Evolutionary conservation across 2,113 vertebrate species (phyloP).

Genomic region (Stomatorhinus ivindoensis): DNA sequence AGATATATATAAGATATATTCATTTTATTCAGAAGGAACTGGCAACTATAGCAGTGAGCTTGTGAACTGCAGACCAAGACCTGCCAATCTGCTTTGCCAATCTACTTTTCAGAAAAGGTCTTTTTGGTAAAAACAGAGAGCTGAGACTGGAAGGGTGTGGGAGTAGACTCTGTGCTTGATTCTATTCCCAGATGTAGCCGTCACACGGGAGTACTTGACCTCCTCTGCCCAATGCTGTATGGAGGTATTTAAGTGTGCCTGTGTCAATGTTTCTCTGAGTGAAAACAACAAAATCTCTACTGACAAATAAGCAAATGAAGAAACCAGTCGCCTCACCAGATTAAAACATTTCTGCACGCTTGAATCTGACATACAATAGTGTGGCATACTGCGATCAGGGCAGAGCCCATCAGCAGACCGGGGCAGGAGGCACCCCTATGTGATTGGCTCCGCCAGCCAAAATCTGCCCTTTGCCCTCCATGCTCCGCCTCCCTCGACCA

Average conservation of each 20-base stretch:
- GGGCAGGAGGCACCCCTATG: neutral
- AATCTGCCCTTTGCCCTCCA: neutral
- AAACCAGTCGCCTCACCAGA: neutral
- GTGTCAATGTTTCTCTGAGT: neutral
- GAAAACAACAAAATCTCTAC: neutral
- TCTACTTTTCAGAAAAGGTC: neutral
- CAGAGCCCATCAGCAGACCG: neutral
- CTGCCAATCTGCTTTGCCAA: constrained; percentile 2
- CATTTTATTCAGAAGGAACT: neutral
- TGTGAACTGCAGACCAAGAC: neutral
- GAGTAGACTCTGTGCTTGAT: neutral
- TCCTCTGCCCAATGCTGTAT: neutral
- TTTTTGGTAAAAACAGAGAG: neutral
- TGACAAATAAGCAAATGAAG: neutral
- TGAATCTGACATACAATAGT: neutral
- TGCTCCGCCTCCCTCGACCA: neutral
- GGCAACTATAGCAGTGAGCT: neutral
- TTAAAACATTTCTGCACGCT: neutral
- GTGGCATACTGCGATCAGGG: neutral
- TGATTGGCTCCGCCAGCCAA: neutral
- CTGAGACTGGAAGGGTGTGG: neutral
- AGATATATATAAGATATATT: neutral
- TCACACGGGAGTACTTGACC: too few relatives aligned
- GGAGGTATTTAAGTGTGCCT: neutral
- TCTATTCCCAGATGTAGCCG: constrained; percentile 5